Conservation (phyloP, 2,888 invertebrate genomes). For the Mystacides longicornis region DNA sequence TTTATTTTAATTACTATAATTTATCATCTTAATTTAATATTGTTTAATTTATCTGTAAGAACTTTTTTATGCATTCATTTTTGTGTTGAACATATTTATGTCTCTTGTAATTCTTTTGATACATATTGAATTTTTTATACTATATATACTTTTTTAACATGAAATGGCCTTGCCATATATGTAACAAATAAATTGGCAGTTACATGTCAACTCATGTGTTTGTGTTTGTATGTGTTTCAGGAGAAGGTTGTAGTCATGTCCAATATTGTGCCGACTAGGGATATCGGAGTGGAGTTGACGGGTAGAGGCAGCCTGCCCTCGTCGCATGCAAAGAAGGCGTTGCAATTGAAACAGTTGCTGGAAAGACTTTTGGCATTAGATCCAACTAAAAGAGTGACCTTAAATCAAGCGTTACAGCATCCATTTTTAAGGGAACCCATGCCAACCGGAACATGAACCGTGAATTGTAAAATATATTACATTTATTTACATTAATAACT, state of each 20-base stretch:
- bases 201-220: too few relatives aligned
- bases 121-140: too few relatives aligned
- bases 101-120: too few relatives aligned
- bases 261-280: slow-evolving; percentile 77
- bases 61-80: too few relatives aligned
- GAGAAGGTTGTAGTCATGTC: slow-evolving; percentile 96
- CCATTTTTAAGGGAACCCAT: slow-evolving; percentile 52
- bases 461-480: neutral
- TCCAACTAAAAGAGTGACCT: slow-evolving; percentile 85
- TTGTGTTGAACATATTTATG: too few relatives aligned
- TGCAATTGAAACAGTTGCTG: slow-evolving; percentile 84
- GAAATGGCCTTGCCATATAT: too few relatives aligned
- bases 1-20: too few relatives aligned
- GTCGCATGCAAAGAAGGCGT: slow-evolving; percentile 84
- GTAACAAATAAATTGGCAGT: too few relatives aligned
- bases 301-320: slow-evolving; percentile 77
- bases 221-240: slow-evolving; percentile 61
- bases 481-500: neutral
- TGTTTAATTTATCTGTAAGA: too few relatives aligned
- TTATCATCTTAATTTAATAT: too few relatives aligned
- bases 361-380: slow-evolving; percentile 90
- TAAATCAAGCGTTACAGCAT: slow-evolving; percentile 89
- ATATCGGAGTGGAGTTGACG: slow-evolving; percentile 80
- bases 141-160: too few relatives aligned
- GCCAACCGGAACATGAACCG: slow-evolving; percentile 3